Evolutionary conservation across 2,113 vertebrate genomes (phyloP), one percentile per base, ranked within the genome.

Genomic region (Cercopithecus mona): DNA sequence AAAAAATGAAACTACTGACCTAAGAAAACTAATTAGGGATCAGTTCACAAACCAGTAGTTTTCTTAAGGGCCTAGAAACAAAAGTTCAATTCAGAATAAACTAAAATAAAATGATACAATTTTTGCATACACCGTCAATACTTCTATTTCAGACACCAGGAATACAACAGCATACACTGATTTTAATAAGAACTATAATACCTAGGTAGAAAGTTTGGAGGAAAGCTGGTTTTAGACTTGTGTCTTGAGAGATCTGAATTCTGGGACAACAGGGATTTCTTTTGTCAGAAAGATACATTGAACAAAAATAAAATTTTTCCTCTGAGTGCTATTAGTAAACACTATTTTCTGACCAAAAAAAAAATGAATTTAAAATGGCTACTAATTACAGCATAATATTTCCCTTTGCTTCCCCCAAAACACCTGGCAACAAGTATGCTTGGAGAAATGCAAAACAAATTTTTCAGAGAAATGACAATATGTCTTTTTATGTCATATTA

Each of bases 331-430:
- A 88, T 93, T 93, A 86, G 50, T 82, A 84, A 95, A 72, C 40
- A 84, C 57, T 43, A 61, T 79, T 73, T 91, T 91, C 76, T 59
- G 73, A 66, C 8, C 68, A 93, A 97, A 95, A 18, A 95, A 18
- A 61, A 61, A 52, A 17, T 72, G 61, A 96, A 94, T 96, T 95
- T 64, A 90, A 94, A 82, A 55, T 86, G 72, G 45, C 50, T 97
- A 73, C 35, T 93, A 94, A 97, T 94, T 93, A 66, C 59, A 70
- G 32, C 18, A 90, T 72, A 79, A 18, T 45, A 82, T 93, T 87
- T 94, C 45, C 70, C 57, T 18, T 72, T 22, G 35, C 88, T 94
- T 89, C 32, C 7, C 18, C 18, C 3, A 86, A 97, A 90, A 83
- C 40, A 97, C 70, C 90, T 95, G 80, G 48, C 70, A 83, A 82